Percentiles rank a stretch among this genome's conserved stretches.
Evolutionary conservation across 2,888 invertebrate species (phyloP).

Genomic region (Fragum fragum): DNA sequence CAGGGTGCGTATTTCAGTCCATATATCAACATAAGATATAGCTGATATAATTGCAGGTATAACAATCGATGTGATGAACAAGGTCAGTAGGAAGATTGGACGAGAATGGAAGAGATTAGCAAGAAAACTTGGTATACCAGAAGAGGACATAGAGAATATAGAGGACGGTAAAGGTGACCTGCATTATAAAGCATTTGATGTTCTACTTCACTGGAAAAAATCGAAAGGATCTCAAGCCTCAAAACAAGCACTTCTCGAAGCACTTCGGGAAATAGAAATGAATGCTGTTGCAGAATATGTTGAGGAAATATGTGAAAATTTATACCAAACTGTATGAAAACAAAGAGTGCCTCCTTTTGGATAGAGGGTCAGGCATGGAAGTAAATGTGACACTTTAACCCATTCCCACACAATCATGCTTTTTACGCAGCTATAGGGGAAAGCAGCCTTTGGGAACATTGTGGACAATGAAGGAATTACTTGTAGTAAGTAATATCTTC

Average conservation of each 20-base stretch:
- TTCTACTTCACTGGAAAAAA: conserved; percentile 42
- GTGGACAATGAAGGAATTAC: no score
- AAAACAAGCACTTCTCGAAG: conserved; percentile 11
- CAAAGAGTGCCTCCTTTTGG: no score
- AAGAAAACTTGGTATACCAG: conserved; percentile 31
- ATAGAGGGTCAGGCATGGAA: not conserved
- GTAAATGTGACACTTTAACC: not conserved
- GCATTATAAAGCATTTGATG: conserved; percentile 29
- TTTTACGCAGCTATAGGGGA: no score
- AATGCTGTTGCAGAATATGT: conserved; percentile 33
- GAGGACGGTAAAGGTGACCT: conserved; percentile 27
- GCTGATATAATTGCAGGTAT: conserved; percentile 39
- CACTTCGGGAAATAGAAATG: conserved; percentile 36
- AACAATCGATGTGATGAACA: conserved; percentile 14
- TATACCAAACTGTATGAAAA: not conserved
- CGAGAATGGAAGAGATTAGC: conserved; percentile 44
- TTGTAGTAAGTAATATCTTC: no score
- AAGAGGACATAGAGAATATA: conserved; percentile 33
- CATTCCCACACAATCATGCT: no score
- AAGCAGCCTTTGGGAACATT: not conserved
- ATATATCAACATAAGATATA: no score
- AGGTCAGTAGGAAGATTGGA: conserved; percentile 36
- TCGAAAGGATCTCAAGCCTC: conserved; percentile 34
- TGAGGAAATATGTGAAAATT: conserved; percentile 5
- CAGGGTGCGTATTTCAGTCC: no score